Evolutionary conservation across 2,888 invertebrate species (phyloP).

Genomic region (Noctua janthina): DNA sequence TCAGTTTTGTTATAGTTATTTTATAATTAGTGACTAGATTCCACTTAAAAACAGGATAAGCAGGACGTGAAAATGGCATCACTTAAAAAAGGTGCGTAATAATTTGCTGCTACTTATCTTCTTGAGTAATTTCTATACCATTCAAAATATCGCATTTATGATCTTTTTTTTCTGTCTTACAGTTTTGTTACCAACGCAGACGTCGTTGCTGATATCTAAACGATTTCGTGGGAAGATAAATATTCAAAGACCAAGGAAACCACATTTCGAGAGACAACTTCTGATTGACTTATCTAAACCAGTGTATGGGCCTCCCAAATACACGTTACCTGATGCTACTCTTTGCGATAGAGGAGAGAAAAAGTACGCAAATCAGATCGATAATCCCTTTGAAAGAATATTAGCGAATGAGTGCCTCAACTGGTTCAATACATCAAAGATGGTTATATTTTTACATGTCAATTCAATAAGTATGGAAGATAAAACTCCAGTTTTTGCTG

Average conservation of each 20-base stretch:
- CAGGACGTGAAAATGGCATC: slow-evolving; percentile 44
- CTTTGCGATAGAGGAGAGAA: slow-evolving; percentile 87
- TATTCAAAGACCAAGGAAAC: slow-evolving; percentile 93
- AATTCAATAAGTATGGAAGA: slow-evolving; percentile 93
- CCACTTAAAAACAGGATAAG: not conserved
- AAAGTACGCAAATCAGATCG: slow-evolving; percentile 76
- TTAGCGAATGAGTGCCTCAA: slow-evolving; percentile 93
- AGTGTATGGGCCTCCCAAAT: slow-evolving; percentile 87
- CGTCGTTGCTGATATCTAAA: slow-evolving; percentile 89
- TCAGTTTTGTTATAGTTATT: not conserved
- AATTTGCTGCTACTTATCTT: not conserved
- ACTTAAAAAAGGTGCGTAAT: slow-evolving; percentile 58
- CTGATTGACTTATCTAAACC: slow-evolving; percentile 92
- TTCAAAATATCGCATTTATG: not conserved
- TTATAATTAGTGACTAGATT: not conserved
- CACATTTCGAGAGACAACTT: slow-evolving; percentile 93
- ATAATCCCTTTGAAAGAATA: slow-evolving; percentile 93
- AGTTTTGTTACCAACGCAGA: slow-evolving; percentile 84
- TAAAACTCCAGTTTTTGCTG: slow-evolving; percentile 91
- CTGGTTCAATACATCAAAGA: slow-evolving; percentile 93
- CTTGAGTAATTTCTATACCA: not conserved
- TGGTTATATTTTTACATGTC: slow-evolving; percentile 93
- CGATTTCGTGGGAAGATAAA: slow-evolving; percentile 94
- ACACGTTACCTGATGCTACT: slow-evolving; percentile 83
- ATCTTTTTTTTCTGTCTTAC: slow-evolving; percentile 65